These are phyloP conservation scores for Cecidostiba fungosa DNA, from an alignment of 2,888 invertebrate genomes.

Conservation along the genomic window DNA sequence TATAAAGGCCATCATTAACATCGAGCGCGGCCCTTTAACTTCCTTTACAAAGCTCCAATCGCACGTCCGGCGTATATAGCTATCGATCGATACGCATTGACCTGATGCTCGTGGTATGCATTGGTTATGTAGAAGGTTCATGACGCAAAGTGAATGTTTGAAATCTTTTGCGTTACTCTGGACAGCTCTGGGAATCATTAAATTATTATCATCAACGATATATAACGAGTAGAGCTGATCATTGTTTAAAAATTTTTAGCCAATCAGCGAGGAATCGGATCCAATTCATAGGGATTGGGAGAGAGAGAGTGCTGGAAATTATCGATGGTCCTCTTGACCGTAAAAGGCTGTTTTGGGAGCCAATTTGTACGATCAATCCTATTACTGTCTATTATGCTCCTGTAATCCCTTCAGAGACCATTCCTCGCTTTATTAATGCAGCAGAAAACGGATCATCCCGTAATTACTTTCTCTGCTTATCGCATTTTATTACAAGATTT, in stretches of 20 bases:
- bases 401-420: conserved; percentile 38
- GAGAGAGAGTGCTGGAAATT: conserved; percentile 1
- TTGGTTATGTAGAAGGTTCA: background rate
- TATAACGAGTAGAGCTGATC: background rate
- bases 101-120: background rate
- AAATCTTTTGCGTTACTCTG: background rate
- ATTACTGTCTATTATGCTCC: conserved; percentile 71
- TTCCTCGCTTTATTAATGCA: conserved; percentile 23
- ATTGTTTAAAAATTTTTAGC: background rate
- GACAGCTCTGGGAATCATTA: no score
- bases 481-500: conserved; percentile 8
- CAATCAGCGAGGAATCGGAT: background rate
- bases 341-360: conserved; percentile 27
- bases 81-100: conserved; percentile 1
- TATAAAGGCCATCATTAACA: conserved; percentile 28
- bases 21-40: conserved; percentile 15
- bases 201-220: no score
- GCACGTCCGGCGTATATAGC: background rate
- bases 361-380: conserved; percentile 75
- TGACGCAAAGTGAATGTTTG: background rate
- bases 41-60: conserved; percentile 11
- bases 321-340: background rate
- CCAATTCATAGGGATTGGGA: background rate
- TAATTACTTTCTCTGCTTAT: conserved; percentile 13
- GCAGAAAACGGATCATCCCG: conserved; percentile 11